These are phyloP conservation scores for Recurvirostra avosetta DNA, from an alignment of 2,113 vertebrate species.

Conservation along the genomic window DNA sequence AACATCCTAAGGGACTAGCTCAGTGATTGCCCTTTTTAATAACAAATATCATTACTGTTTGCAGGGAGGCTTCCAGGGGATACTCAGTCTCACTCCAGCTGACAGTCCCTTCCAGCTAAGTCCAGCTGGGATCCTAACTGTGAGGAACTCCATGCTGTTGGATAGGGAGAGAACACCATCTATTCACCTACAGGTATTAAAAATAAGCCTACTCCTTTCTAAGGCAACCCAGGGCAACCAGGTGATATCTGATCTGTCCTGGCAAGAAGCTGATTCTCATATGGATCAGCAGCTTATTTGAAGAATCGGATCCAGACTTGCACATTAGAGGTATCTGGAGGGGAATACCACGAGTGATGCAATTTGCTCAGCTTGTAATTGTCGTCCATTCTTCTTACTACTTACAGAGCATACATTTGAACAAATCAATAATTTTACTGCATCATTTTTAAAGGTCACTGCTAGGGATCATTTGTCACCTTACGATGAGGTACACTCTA, in stretches of 20 bases:
- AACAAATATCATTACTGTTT: not conserved
- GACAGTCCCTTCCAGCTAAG: conserved; percentile 71
- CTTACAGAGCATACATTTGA: not conserved
- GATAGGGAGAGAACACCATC: conserved; percentile 68
- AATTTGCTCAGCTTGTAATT: not conserved
- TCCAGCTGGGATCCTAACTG: conserved; percentile 65
- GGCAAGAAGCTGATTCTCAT: not conserved
- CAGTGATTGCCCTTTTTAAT: not conserved
- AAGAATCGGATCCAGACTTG: not conserved
- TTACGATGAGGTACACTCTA: not conserved
- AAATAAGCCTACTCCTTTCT: not conserved
- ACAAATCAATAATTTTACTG: not conserved
- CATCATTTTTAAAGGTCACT: conserved; percentile 59
- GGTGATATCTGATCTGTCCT: not conserved
- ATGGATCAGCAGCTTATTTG: not conserved
- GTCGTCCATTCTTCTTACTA: not conserved
- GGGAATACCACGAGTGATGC: not conserved
- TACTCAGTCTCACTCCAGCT: conserved; percentile 47
- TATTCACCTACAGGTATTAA: conserved; percentile 69
- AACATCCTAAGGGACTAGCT: not conserved
- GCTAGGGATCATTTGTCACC: conserved; percentile 64
- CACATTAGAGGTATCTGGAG: not conserved
- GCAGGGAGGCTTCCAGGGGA: conserved; percentile 80
- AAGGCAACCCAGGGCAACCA: not conserved
- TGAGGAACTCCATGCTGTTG: conserved; percentile 61